Evolutionary conservation across 2,797 vertebrate species (phyloP).

Genomic region (Streptopelia turtur): DNA sequence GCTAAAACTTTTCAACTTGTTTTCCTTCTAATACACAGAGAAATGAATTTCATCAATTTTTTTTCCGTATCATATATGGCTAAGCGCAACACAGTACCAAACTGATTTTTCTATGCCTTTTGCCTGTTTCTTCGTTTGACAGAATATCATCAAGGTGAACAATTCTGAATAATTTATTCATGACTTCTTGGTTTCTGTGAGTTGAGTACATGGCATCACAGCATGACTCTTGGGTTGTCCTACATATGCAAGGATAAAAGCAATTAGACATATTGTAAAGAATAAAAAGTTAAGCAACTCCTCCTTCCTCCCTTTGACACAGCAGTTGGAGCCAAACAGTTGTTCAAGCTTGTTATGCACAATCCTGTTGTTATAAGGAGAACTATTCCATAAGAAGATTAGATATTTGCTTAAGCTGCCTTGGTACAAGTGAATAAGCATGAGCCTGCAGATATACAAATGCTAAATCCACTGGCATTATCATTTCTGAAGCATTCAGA

Average conservation of each 20-base stretch:
- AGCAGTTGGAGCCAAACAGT: neutral
- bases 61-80: neutral
- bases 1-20: neutral
- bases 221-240: neutral
- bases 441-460: slow-evolving; percentile 70
- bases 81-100: neutral
- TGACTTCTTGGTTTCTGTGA: neutral
- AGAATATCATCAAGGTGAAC: neutral
- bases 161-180: neutral
- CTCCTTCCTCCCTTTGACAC: neutral
- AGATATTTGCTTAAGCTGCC: slow-evolving; percentile 74
- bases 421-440: slow-evolving; percentile 71
- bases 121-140: neutral
- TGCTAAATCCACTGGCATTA: slow-evolving; percentile 69
- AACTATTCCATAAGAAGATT: slow-evolving; percentile 74
- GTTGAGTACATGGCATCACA: neutral
- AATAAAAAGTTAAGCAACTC: neutral
- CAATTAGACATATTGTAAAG: neutral
- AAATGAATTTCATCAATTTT: neutral
- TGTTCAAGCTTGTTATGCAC: slow-evolving; percentile 55
- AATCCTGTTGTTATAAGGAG: slow-evolving; percentile 55
- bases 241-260: neutral
- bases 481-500: slow-evolving; percentile 73
- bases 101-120: neutral
- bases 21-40: neutral